Evolutionary conservation across 2,888 invertebrate species (phyloP), one percentile per base, ranked within the genome.

Genomic region (Calliphora vomitoria): DNA sequence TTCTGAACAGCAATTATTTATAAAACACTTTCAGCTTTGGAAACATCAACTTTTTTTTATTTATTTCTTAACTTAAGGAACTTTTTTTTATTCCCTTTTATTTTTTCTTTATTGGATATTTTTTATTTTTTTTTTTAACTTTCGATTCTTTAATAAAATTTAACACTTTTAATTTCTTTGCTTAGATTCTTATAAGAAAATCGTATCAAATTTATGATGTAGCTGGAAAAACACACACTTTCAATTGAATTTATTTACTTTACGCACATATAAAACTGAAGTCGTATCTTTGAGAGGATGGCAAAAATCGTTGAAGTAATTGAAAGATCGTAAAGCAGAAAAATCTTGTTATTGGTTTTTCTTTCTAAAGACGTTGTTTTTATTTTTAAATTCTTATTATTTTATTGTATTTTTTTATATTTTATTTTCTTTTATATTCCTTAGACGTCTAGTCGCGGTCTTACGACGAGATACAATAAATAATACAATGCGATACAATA

Each of bases 381-480:
- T 78, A 74, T 68, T 76, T 86, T 75, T 62, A 62, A 3, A 74
- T 79, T 86, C 41, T 35, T 72, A 41, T 72, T 13, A 75, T 72
- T 76, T n/a, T n/a, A n/a, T n/a, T n/a, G n/a, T n/a, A n/a, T n/a
- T 38, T 38, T 47, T 69, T 69, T 47, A 5, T 62, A 25, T 69
- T 47, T 58, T 50, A 69, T 71, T 76, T 84, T 78, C 18, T 60
- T 44, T 69, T 53, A 53, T 76, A 69, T 83, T 71, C 44, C 50
- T 87, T 85, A 87, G 84, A 82, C 87, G 87, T 85, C 85, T 87
- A 79, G 87, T 82, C 78, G 87, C 85, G 82, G 69, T 75, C 79
- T 82, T 62, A 55, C 38, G 53, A 69, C 69, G 68, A 75, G 69
- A 55, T 55, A 78, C 68, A 87, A 82, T 85, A 85, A 80, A 78